Evolutionary conservation across 2,888 invertebrate genomes (phyloP).

Genomic region (Drosophila anceps): DNA sequence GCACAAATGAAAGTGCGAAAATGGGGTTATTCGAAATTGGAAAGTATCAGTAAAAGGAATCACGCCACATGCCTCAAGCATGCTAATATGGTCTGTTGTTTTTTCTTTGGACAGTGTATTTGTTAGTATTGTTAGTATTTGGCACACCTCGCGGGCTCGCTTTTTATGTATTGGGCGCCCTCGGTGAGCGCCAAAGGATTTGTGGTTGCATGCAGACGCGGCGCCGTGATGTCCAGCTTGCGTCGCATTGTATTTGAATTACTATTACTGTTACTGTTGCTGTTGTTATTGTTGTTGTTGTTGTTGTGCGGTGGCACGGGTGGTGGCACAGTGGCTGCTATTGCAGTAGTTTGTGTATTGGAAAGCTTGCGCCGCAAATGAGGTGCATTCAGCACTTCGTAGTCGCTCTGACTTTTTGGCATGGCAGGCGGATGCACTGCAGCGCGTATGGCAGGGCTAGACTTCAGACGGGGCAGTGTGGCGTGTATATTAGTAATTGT

Average conservation of each 20-base stretch:
- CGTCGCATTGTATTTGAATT: constrained; percentile 77
- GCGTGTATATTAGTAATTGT: constrained; percentile 72
- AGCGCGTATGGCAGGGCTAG: constrained; percentile 39
- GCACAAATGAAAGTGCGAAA: constrained; percentile 18
- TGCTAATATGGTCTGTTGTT: constrained; percentile 42
- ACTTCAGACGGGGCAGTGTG: constrained; percentile 65
- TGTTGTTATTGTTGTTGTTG: constrained; percentile 29
- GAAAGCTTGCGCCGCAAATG: constrained; percentile 65
- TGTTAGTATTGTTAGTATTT: constrained; percentile 42
- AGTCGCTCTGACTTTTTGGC: constrained; percentile 75
- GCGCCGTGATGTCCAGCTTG: constrained; percentile 86
- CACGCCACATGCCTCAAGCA: constrained; percentile 45
- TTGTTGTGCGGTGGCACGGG: constrained; percentile 39
- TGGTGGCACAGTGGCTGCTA: constrained; percentile 30
- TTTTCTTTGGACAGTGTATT: constrained; percentile 40
- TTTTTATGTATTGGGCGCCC: constrained; percentile 84
- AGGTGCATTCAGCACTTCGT: constrained; percentile 56
- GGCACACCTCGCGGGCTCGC: constrained; percentile 84
- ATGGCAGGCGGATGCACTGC: constrained; percentile 68
- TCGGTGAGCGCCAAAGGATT: constrained; percentile 87
- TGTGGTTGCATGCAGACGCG: constrained; percentile 87
- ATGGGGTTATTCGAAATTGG: not conserved
- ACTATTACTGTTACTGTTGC: constrained; percentile 32
- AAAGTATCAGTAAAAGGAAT: constrained; percentile 17
- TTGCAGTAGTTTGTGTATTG: constrained; percentile 23